phyloP scores from a whole-genome alignment of 2,797 vertebrate species.

The Galago senegalensis region DNA sequence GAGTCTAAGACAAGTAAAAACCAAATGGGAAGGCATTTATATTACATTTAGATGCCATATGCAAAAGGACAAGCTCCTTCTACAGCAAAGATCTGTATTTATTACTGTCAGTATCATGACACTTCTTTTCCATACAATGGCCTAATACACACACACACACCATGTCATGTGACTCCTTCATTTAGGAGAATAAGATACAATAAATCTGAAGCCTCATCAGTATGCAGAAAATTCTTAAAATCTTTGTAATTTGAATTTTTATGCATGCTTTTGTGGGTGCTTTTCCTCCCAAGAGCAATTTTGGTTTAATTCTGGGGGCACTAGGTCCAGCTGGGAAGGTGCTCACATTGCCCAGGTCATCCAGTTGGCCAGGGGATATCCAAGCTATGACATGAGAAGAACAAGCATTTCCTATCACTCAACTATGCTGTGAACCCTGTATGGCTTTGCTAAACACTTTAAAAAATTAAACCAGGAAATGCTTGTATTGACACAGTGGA shows the following conservation, averaged over 20 bases:
- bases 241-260: background rate
- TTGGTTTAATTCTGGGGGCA: background rate
- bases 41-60: background rate
- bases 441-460: background rate
- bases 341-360: background rate
- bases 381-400: background rate
- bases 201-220: background rate
- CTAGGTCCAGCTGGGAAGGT: background rate
- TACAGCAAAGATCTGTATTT: background rate
- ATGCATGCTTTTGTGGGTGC: background rate
- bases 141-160: background rate
- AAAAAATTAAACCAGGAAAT: constrained; percentile 31
- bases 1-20: background rate
- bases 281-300: background rate
- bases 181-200: background rate
- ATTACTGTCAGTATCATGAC: background rate
- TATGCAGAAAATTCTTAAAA: background rate
- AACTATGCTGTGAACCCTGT: background rate
- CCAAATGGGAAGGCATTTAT: background rate
- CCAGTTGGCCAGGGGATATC: background rate
- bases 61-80: background rate
- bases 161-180: background rate
- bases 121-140: background rate
- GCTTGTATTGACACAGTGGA: background rate
- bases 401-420: background rate